A percentile compares a stretch with the other conserved stretches of the same genome.
phyloP scores from a whole-genome alignment of 2,888 invertebrate species.

The Brenthis ino region DNA sequence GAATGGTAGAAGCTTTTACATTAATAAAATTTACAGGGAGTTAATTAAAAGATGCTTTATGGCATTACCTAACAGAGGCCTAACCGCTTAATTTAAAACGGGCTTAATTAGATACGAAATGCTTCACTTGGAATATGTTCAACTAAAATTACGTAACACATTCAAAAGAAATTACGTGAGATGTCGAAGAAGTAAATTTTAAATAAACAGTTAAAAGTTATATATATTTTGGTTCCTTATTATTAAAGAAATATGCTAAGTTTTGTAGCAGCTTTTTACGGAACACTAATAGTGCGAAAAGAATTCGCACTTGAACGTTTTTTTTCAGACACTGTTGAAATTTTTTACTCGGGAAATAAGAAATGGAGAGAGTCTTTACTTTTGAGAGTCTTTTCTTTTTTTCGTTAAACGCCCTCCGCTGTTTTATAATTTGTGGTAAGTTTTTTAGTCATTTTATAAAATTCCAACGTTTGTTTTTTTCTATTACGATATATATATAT shows the following conservation, averaged over 20 bases:
- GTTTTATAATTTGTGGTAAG: conserved; percentile 41
- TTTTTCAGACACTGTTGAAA: conserved; percentile 45
- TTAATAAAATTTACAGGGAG: conserved; percentile 10
- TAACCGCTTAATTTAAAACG: conserved; percentile 27
- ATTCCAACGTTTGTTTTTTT: conserved; percentile 4
- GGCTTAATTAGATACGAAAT: conserved; percentile 23
- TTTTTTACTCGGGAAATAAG: conserved; percentile 45
- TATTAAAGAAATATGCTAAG: not conserved
- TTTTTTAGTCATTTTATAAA: conserved; percentile 27
- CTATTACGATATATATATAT: not conserved
- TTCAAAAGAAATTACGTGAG: not conserved
- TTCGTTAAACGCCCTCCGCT: conserved; percentile 32
- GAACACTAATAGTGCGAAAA: conserved; percentile 41
- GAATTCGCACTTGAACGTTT: conserved; percentile 44
- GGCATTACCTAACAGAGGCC: conserved; percentile 26
- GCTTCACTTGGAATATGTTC: conserved; percentile 18
- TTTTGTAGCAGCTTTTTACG: conserved; percentile 17
- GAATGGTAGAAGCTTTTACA: conserved; percentile 19
- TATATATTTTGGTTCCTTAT: conserved; percentile 3
- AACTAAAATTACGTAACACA: conserved; percentile 6
- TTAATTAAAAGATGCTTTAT: conserved; percentile 18
- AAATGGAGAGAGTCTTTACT: conserved; percentile 44
- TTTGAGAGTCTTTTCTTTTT: conserved; percentile 34
- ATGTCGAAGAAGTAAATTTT: not conserved
- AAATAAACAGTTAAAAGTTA: not conserved